These are phyloP conservation scores for Craniophora ligustri DNA, from an alignment of 2,888 invertebrate genomes.

Conservation along the genomic window DNA sequence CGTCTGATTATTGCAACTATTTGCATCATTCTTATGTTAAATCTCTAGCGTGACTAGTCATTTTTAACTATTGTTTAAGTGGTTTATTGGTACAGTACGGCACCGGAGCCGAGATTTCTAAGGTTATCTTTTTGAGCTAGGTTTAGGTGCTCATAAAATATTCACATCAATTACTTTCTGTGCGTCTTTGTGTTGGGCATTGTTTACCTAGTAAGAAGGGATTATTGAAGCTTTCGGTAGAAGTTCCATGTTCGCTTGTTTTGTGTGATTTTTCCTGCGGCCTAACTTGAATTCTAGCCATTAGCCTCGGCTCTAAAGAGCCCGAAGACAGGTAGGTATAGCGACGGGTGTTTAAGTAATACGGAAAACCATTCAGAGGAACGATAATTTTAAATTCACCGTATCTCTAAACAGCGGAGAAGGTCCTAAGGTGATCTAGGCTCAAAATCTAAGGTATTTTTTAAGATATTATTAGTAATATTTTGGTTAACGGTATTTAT, in stretches of 20 bases:
- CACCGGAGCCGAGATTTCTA: neutral
- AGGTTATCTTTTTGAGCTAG: neutral
- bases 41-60: conserved; percentile 1
- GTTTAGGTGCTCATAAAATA: too few relatives aligned
- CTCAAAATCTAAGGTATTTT: too few relatives aligned
- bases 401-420: too few relatives aligned
- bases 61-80: neutral
- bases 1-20: conserved; percentile 7
- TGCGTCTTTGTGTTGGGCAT: neutral
- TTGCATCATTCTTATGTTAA: conserved; percentile 1
- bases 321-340: neutral
- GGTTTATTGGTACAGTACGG: neutral
- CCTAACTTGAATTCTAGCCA: neutral
- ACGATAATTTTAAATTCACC: neutral
- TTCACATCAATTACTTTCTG: neutral
- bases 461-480: too few relatives aligned
- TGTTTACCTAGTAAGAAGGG: neutral
- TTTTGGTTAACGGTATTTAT: too few relatives aligned
- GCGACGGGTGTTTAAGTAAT: neutral
- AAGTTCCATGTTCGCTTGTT: neutral
- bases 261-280: neutral
- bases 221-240: too few relatives aligned
- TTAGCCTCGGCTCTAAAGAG: neutral
- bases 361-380: neutral
- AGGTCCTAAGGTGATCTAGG: too few relatives aligned